phyloP scores from a whole-genome alignment of 2,888 invertebrate species.

The Odontothrips loti region DNA sequence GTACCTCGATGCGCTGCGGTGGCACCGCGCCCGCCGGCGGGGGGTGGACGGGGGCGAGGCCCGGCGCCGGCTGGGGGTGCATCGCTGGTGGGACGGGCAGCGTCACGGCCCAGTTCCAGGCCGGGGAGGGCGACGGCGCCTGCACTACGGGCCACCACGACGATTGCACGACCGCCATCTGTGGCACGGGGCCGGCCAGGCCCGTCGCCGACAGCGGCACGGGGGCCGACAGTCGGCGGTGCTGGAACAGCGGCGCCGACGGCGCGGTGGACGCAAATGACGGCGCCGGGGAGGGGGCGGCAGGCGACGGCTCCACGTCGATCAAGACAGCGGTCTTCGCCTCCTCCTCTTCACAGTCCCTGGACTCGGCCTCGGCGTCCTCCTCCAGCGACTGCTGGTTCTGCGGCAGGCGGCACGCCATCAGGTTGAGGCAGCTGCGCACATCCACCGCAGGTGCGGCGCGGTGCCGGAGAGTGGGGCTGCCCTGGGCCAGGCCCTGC shows the following conservation, averaged over 20 bases:
- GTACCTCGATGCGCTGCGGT: constrained; percentile 1
- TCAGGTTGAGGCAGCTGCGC: constrained; percentile 31
- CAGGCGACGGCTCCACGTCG: constrained; percentile 40
- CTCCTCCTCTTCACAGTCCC: background rate
- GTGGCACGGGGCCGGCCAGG: constrained; percentile 54
- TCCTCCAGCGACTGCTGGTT: constrained; percentile 22
- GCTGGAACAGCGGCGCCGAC: constrained; percentile 47
- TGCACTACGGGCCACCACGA: constrained; percentile 49
- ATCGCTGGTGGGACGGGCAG: background rate
- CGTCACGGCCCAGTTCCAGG: background rate
- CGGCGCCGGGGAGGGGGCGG: background rate
- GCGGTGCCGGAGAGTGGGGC: constrained; percentile 29
- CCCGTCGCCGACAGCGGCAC: constrained; percentile 51
- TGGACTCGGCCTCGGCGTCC: constrained; percentile 7
- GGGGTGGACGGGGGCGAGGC: background rate
- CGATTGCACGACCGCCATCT: constrained; percentile 62
- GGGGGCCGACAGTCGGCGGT: background rate
- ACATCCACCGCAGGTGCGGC: constrained; percentile 32
- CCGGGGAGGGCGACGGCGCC: constrained; percentile 49
- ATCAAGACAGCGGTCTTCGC: background rate
- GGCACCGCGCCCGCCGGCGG: background rate
- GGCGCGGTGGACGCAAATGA: constrained; percentile 36
- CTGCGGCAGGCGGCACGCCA: constrained; percentile 8
- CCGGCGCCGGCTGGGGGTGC: no score
- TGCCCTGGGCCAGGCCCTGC: background rate